Conservation (phyloP, 1,140 invertebrate species). For the Monochamus saltuarius region DNA sequence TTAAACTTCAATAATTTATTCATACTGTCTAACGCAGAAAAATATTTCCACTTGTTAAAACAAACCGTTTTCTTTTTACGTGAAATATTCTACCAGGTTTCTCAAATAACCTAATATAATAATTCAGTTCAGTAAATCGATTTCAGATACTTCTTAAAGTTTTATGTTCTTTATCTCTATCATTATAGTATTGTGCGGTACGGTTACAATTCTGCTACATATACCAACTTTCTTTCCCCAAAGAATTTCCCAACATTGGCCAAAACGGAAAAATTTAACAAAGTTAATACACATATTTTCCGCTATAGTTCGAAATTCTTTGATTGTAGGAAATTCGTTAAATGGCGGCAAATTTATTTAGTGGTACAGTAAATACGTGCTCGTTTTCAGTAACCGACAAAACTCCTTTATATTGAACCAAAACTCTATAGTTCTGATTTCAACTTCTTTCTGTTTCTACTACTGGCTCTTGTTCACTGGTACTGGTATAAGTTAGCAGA, state of each 20-base stretch:
- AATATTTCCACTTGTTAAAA: background rate
- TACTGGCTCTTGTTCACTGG: too few species aligned
- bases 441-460: too few species aligned
- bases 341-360: too few species aligned
- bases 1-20: too few species aligned
- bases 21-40: background rate
- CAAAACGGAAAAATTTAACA: background rate
- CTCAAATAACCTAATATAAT: background rate
- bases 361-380: too few species aligned
- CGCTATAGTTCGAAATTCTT: background rate
- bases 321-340: background rate
- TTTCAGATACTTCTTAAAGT: slow-evolving; percentile 3
- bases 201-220: background rate
- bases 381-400: background rate
- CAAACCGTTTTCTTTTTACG: background rate
- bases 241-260: background rate
- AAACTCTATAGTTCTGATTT: too few species aligned
- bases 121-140: slow-evolving; percentile 5
- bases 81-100: too few species aligned
- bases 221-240: slow-evolving; percentile 1
- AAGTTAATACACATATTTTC: background rate
- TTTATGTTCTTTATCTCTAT: background rate
- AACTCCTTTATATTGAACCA: background rate
- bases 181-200: slow-evolving; percentile 3
- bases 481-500: too few species aligned